Evolutionary conservation across 37 sponge, comb jelly and placozoan species (phyloP), one percentile per base, ranked within the genome.

Genomic region (Mnemiopsis leidyi): DNA sequence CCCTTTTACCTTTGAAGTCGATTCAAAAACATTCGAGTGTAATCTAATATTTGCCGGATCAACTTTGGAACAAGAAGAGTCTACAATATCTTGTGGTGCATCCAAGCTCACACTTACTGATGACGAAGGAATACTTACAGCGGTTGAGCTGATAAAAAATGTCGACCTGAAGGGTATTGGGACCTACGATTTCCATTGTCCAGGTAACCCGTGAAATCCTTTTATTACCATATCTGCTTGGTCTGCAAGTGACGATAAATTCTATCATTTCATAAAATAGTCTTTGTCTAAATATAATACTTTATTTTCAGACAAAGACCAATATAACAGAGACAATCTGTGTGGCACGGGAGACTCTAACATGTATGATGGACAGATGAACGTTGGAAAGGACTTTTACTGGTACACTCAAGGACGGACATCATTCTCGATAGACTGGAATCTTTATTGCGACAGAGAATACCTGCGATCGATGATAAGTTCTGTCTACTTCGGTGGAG

Each of bases 401-500:
- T 79, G 82, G 82, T 34, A 34, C 23, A 32, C 29, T 1, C 2
- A 33, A 29, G 82, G 82, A 20, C 23, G 82, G 37, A 79, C 37
- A 33, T 33, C 20, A 18, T 79, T 79, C 36, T 2, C 82, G 7
- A 16, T 36, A 13, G 82, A 79, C 31, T 79, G 82, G 82, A 36
- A 79, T 33, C 29, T 79, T 1, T 28, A 36, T 23, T 79, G 82
- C 21, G 82, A 33, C 21, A 79, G 82, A 36, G 82, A 79, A 36
- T 79, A 35, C 37, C 38, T 33, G 5, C 5, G 29, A 29, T 18
- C 34, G 2, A 13, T 35, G 7, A 34, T 79, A 13, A 29, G 36
- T 2, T 33, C 82, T 30, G 29, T 79, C 36, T 79, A 34, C 82
- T 79, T 79, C 82, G 33, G 82, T 79, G 82, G 82, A 20, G 82